Evolutionary conservation across 2,888 invertebrate species (phyloP), one percentile per base, ranked within the genome.

Genomic region (Cryptus armator): DNA sequence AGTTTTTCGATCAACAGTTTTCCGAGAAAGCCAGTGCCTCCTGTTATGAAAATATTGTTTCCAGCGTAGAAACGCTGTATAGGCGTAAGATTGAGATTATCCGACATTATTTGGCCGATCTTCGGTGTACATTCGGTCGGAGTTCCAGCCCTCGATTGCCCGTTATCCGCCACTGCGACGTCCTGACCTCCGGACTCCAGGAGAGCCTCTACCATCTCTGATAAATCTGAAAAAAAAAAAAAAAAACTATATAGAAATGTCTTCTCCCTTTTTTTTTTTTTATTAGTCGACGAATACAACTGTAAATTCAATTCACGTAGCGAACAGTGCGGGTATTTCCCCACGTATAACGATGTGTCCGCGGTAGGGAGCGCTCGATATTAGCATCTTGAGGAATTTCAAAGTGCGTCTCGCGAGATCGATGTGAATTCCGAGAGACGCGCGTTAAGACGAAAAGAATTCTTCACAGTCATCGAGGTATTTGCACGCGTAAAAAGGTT

Each of bases 1-100:
- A 97, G 92, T 91, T 97, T 97, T 92, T 97, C 96, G 29, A 96
- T 94, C 24, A 96, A 92, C n/a, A 96, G 95, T 92, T 97, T 96
- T 12, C 96, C 96, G 90, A 96, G 93, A 90, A 96, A 96, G 2
- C 96, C 96, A 3, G 96, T 96, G 56, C 95, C 96, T 4, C 96
- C 96, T 4, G 96, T 96, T 83, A 96, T 93, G 84, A 96, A 95
- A 75, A 96, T 90, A 79, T 92, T 94, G 81, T 95, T 94, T 1
- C 94, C 95, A 0, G 93, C 89, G 91, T 95, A 96, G 88, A 95
- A 95, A 75, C 95, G 93, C 48, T 94, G 94, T 3, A 95, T 90
- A n/a, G 92, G 89, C 6, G 92, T 91, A 4, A 93, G 88, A 16
- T 91, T 89, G 10, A 88, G 53, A 37, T 87, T 87, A 14, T 88